These are phyloP conservation scores for Tenrec ecaudatus DNA, from an alignment of 2,113 vertebrate genomes.

Conservation along the genomic window DNA sequence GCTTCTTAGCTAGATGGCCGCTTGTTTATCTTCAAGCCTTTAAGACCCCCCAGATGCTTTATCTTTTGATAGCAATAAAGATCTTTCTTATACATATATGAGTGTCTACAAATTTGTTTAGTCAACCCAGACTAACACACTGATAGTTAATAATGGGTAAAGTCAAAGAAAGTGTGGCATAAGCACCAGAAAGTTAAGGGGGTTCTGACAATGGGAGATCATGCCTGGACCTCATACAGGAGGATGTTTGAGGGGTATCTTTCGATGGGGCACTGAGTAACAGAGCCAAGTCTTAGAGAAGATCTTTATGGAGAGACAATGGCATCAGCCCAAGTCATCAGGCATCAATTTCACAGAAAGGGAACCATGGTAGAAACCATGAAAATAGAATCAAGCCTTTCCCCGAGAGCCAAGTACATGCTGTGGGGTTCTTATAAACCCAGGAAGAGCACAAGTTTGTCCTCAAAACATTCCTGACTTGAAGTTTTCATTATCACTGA, in stretches of 20 bases:
- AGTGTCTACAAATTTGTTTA: too few relatives aligned
- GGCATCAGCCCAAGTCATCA: too few relatives aligned
- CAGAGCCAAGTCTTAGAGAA: not conserved
- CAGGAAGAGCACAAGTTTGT: not conserved
- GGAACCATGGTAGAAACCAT: too few relatives aligned
- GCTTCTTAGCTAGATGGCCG: too few relatives aligned
- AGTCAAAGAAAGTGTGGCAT: not conserved
- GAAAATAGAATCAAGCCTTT: too few relatives aligned
- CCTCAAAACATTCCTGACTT: not conserved
- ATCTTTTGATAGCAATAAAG: too few relatives aligned
- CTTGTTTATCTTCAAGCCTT: too few relatives aligned
- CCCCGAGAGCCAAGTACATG: not conserved
- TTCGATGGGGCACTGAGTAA: not conserved
- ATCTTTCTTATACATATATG: too few relatives aligned
- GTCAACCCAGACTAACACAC: too few relatives aligned
- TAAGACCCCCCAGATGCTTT: too few relatives aligned
- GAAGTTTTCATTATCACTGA: not conserved
- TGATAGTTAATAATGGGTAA: not conserved
- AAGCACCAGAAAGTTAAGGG: not conserved
- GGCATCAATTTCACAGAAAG: too few relatives aligned
- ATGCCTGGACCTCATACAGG: not conserved
- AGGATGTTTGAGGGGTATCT: not conserved
- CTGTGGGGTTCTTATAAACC: not conserved
- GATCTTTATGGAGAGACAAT: too few relatives aligned
- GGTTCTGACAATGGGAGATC: not conserved